Conservation (phyloP, 2,888 invertebrate species). For the Heliconius sara region DNA sequence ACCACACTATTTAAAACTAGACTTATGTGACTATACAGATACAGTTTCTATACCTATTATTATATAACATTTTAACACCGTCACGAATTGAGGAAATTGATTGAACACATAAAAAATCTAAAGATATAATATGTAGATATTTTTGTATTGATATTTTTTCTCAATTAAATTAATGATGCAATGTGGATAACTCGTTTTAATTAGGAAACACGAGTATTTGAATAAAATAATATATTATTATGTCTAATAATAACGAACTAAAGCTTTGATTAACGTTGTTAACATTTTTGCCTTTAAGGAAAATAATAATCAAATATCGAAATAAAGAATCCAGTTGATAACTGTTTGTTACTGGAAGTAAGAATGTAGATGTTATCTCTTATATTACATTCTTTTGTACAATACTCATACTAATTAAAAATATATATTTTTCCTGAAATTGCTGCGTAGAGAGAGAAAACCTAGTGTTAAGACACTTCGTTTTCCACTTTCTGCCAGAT, state of each 20-base stretch:
- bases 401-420: not conserved
- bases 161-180: not conserved
- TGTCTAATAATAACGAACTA: not conserved
- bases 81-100: no score
- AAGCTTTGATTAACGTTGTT: not conserved
- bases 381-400: not conserved
- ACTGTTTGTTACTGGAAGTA: not conserved
- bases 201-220: no score
- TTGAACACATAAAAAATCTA: no score
- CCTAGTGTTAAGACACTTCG: not conserved
- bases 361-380: not conserved
- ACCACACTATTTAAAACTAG: no score
- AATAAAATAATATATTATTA: not conserved
- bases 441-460: not conserved
- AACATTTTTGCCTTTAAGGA: slow-evolving; percentile 5
- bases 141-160: no score
- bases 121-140: no score
- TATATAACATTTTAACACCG: no score
- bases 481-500: no score
- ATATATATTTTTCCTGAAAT: not conserved
- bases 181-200: no score
- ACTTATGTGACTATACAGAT: no score
- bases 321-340: not conserved
- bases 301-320: not conserved
- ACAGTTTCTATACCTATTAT: no score